Base-by-base conservation (phyloP, 2,888 invertebrate genomes). In the Acleris holmiana region DNA sequence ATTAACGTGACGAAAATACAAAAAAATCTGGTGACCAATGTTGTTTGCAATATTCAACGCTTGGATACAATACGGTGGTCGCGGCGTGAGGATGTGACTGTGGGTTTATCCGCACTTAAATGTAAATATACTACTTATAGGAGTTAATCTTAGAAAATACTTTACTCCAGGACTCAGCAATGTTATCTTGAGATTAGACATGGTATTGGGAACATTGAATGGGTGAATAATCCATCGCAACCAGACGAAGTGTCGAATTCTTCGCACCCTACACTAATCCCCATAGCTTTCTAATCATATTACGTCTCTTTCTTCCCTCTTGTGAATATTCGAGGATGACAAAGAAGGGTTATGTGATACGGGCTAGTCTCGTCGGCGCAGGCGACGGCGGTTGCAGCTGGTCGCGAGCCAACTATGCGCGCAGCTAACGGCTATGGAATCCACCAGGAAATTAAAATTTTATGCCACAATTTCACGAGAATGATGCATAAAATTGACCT, bases 401-500 rank as follows among this genome's bases (percentile, higher is more conserved):
- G 90, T 84, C n/a, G 17, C 4, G 13, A 8, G 76, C 84, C 84
- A 84, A 84, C 66, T 75, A 81, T 83, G 82, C 82, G 82, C 83
- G 72, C 78, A 71, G 83, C 84, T 82, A 82, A 80, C 79, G 70
- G 72, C 73, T 79, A 77, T 80, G 85, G 84, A 84, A 83, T 83
- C 79, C 79, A 77, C 80, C 76, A 71, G 72, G 70, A 76, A 77
- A 79, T 77, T 72, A 74, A 75, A 64, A 76, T 78, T 79, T 82
- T 79, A 83, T 77, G 76, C 75, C 75, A 71, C 68, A 75, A 73
- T 75, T 74, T 71, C 61, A 71, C 74, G 7, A 21, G 25, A 17
- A 10, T 19, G 17, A 35, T 47, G 25, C 17, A 18, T 29, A 19
- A 18, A 57, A 47, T 15, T 51, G 51, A 63, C 23, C 51, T 35